Conservation (phyloP, 2,888 invertebrate species). For the Colletes collaris region DNA sequence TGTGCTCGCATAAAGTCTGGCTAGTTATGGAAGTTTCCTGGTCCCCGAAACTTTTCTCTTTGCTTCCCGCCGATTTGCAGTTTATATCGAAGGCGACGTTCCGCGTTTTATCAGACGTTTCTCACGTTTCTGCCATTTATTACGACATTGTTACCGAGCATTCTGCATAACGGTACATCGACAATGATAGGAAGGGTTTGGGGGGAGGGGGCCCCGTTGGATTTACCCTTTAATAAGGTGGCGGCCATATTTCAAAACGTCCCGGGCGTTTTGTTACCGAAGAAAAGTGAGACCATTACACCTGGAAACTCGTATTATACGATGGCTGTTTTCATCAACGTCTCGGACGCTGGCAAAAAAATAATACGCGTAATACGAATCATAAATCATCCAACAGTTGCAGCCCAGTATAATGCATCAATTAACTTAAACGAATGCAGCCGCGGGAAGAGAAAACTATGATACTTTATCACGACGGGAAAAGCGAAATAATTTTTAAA, state of each 20-base stretch:
- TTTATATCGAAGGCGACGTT: slow-evolving; percentile 16
- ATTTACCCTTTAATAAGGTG: slow-evolving; percentile 65
- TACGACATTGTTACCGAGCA: slow-evolving; percentile 22
- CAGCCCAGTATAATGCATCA: slow-evolving; percentile 48
- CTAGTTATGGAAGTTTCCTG: slow-evolving; percentile 11
- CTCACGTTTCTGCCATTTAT: slow-evolving; percentile 38
- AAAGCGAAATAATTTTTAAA: not conserved
- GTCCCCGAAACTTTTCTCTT: slow-evolving; percentile 8
- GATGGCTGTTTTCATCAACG: slow-evolving; percentile 59
- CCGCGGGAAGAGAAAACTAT: slow-evolving; percentile 4
- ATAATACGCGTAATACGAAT: slow-evolving; percentile 34
- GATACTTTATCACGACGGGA: slow-evolving; percentile 12
- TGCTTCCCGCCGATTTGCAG: slow-evolving; percentile 5
- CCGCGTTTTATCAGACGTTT: slow-evolving; percentile 19
- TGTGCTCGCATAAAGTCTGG: slow-evolving; percentile 2
- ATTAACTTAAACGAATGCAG: slow-evolving; percentile 53
- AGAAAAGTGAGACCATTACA: slow-evolving; percentile 56
- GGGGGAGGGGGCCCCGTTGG: slow-evolving; percentile 28
- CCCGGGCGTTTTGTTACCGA: slow-evolving; percentile 57
- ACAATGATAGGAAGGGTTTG: slow-evolving; percentile 44
- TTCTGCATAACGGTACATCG: slow-evolving; percentile 40
- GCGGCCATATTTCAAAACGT: slow-evolving; percentile 58
- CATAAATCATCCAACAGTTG: slow-evolving; percentile 59
- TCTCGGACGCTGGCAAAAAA: slow-evolving; percentile 30
- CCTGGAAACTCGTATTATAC: slow-evolving; percentile 29